These are phyloP conservation scores for Cerastoderma edule DNA, from an alignment of 2,888 invertebrate species.

Conservation along the genomic window DNA sequence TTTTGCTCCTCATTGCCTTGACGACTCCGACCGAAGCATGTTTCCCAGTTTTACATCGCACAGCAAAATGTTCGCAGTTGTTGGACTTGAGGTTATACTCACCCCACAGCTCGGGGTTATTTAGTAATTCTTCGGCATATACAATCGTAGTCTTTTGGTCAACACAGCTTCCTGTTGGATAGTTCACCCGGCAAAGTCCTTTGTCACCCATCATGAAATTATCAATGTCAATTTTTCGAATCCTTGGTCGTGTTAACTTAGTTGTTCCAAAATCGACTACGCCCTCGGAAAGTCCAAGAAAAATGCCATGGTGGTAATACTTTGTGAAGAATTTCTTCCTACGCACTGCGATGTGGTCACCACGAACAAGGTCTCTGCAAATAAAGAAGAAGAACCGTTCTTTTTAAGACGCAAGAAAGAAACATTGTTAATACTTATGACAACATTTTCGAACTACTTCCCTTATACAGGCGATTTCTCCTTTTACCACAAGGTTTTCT, in stretches of 20 bases:
- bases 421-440: too few relatives aligned
- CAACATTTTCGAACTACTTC: too few relatives aligned
- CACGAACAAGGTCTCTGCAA: conserved; percentile 9
- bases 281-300: conserved; percentile 27
- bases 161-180: conserved; percentile 20
- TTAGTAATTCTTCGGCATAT: conserved; percentile 22
- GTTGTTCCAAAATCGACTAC: conserved; percentile 38
- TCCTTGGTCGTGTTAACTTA: neutral
- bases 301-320: conserved; percentile 50
- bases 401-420: too few relatives aligned
- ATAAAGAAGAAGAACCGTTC: neutral
- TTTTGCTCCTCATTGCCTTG: too few relatives aligned
- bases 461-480: too few relatives aligned
- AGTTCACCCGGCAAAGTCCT: conserved; percentile 31
- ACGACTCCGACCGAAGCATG: too few relatives aligned
- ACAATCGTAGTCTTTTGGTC: conserved; percentile 16
- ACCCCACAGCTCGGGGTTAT: conserved; percentile 6
- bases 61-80: conserved; percentile 54
- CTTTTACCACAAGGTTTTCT: too few relatives aligned
- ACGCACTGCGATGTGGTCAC: conserved; percentile 50
- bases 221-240: neutral
- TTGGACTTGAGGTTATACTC: conserved; percentile 29
- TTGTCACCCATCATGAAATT: neutral
- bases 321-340: neutral
- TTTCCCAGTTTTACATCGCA: conserved; percentile 44